Evolutionary conservation across 2,888 invertebrate genomes (phyloP).

Genomic region (Pheosia tremula): DNA sequence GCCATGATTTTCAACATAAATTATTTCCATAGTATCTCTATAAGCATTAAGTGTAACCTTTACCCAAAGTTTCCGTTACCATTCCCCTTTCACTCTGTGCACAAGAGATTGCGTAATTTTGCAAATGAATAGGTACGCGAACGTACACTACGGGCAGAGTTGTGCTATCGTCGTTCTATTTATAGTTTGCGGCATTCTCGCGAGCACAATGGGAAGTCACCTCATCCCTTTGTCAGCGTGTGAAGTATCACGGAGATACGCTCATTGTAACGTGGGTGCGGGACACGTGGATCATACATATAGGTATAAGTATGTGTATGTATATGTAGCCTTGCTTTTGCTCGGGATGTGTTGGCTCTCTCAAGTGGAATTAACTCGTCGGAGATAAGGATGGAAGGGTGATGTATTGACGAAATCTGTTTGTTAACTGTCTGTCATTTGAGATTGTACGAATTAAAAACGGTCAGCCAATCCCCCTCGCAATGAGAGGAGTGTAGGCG

Average conservation of each 20-base stretch:
- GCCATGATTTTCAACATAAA: no score
- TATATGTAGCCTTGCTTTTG: neutral
- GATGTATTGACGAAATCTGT: constrained; percentile 13
- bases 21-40: no score
- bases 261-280: constrained; percentile 13
- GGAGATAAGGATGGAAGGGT: neutral
- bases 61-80: no score
- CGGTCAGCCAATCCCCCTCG: no score
- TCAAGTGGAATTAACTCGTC: neutral
- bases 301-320: no score
- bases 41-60: no score
- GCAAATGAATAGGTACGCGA: neutral
- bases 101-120: neutral
- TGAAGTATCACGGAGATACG: constrained; percentile 18
- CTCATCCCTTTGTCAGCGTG: constrained; percentile 22
- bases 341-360: neutral
- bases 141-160: neutral
- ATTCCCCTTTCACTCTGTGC: no score
- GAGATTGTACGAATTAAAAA: no score
- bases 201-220: neutral
- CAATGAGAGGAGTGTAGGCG: no score
- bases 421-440: constrained; percentile 1
- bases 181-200: constrained; percentile 12
- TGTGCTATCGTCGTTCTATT: constrained; percentile 19
- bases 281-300: neutral